These are phyloP conservation scores for Nyctibius bracteatus DNA, from an alignment of 2,113 vertebrate genomes.

Conservation along the genomic window DNA sequence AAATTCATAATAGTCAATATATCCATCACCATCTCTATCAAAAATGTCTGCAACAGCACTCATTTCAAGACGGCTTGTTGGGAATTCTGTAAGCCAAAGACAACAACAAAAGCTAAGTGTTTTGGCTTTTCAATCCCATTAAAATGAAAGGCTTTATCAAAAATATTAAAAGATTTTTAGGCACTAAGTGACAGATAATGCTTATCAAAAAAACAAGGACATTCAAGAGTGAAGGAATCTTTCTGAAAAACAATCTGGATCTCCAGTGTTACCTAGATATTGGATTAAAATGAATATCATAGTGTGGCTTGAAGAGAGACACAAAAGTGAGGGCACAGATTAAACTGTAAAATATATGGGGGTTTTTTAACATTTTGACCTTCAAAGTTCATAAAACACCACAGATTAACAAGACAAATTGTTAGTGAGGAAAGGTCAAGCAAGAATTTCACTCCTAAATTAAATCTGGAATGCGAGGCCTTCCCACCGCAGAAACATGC, in stretches of 20 bases:
- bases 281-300: background rate
- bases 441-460: background rate
- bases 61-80: conserved; percentile 96
- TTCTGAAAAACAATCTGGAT: background rate
- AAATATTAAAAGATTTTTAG: background rate
- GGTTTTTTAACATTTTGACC: background rate
- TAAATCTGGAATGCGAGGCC: background rate
- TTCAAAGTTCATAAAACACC: background rate
- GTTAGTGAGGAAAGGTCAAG: background rate
- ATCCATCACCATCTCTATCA: conserved; percentile 95
- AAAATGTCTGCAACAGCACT: conserved; percentile 99
- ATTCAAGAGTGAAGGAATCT: background rate
- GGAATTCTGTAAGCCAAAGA: conserved; percentile 81
- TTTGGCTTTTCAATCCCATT: background rate
- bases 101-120: background rate
- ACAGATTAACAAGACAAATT: background rate
- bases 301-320: background rate
- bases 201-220: background rate
- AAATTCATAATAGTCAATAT: conserved; percentile 99
- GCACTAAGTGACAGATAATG: background rate
- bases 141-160: background rate
- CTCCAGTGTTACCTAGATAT: background rate
- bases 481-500: background rate
- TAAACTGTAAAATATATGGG: background rate
- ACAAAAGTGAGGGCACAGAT: background rate